These are phyloP conservation scores for Aporophyla lueneburgensis DNA, from an alignment of 2,888 invertebrate species.

Conservation along the genomic window DNA sequence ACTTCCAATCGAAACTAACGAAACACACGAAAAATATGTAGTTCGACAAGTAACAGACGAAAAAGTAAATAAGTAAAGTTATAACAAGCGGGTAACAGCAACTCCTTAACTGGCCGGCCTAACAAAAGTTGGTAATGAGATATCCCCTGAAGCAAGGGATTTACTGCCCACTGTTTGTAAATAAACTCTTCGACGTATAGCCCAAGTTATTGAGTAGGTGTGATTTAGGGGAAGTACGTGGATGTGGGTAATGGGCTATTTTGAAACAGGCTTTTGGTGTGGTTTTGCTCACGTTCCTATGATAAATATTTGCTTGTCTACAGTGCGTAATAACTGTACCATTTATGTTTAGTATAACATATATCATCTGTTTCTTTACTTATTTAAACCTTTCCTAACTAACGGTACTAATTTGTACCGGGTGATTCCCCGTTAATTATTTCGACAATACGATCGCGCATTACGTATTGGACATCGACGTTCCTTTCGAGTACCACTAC, in stretches of 20 bases:
- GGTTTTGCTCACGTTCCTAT: not conserved
- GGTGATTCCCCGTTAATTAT: no score
- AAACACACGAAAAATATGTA: constrained; percentile 54
- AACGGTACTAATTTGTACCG: no score
- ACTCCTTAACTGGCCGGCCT: constrained; percentile 71
- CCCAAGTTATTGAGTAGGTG: constrained; percentile 48
- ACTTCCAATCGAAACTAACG: constrained; percentile 30
- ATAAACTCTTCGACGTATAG: constrained; percentile 70
- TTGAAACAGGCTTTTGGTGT: not conserved
- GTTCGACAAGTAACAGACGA: constrained; percentile 53
- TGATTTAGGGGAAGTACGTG: constrained; percentile 35
- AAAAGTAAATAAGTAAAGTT: constrained; percentile 77
- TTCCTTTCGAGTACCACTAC: no score
- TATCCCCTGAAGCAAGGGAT: constrained; percentile 79
- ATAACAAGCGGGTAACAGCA: constrained; percentile 81
- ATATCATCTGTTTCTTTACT: not conserved
- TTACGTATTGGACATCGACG: no score
- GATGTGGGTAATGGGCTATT: constrained; percentile 4
- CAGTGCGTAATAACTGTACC: no score
- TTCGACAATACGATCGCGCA: no score
- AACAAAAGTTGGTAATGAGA: constrained; percentile 85
- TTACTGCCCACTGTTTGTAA: constrained; percentile 78
- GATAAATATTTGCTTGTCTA: not conserved
- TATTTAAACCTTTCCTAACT: no score
- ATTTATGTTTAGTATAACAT: not conserved